Base-by-base conservation (phyloP, 2,113 vertebrate species). In the Coptodon bakossiorum region DNA sequence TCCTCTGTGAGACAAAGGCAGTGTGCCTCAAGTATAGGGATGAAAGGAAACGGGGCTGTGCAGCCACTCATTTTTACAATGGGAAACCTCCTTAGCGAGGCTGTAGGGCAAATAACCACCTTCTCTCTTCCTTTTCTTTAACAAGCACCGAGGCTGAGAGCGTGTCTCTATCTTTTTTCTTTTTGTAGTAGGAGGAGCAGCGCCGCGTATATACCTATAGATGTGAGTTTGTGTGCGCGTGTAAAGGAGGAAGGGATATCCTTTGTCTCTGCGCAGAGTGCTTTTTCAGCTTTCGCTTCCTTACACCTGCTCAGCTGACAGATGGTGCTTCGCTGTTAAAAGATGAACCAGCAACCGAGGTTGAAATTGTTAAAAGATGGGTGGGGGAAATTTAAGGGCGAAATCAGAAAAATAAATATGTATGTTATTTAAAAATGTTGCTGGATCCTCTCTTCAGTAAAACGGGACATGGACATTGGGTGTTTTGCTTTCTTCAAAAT, bases 31-130 rank as follows among this genome's bases (percentile, higher is more conserved):
- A 92, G 89, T 90, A 93, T 80, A 90, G 81, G 93, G 96, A 96
- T 96, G 95, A 96, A 96, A 97, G 94, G 92, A 85, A 94, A 89
- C 85, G 83, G 94, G 91, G 92, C 86, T 86, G 91, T 94, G 94
- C 92, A 89, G 93, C 91, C 92, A 95, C 94, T 95, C 92, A 89
- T 94, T 91, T 96, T 95, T 95, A 95, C 95, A 97, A 96, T 94
- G 94, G 94, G 92, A 92, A 93, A 73, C 94, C 92, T 94, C 92
- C 90, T 95, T 88, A 87, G 94, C 80, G 82, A 94, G 93, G 93
- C 90, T 93, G 92, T 92, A 93, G 92, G 94, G 94, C 95, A 96
- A 96, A 96, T 92, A 94, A 88, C 92, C 92, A 93, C 89, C 90
- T 93, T 90, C 86, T 93, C 91, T 86, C 91, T 90, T 84, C 85